Evolutionary conservation across 1,140 invertebrate species (phyloP).

Genomic region (Oedothorax gibbosus): DNA sequence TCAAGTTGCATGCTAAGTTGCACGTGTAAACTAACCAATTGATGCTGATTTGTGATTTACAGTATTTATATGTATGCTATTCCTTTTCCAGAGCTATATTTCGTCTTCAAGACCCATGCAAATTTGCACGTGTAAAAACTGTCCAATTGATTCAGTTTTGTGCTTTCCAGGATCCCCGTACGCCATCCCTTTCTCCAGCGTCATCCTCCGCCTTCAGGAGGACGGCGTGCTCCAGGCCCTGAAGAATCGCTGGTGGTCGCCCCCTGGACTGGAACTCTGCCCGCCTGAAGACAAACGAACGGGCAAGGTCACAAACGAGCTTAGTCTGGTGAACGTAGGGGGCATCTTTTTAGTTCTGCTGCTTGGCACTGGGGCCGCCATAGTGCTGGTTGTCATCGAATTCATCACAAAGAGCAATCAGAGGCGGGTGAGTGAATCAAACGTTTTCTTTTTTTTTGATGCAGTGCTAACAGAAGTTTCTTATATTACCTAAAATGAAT

Average conservation of each 20-base stretch:
- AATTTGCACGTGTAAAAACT: too few relatives aligned
- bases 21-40: too few relatives aligned
- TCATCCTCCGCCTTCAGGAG: slow-evolving; percentile 70
- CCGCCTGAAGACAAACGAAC: slow-evolving; percentile 73
- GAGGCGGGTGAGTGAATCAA: slow-evolving; percentile 16
- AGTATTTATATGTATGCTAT: too few relatives aligned
- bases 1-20: too few relatives aligned
- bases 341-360: slow-evolving; percentile 71
- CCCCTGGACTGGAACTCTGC: slow-evolving; percentile 70
- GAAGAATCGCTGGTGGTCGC: slow-evolving; percentile 71
- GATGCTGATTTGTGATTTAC: too few relatives aligned
- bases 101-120: too few relatives aligned
- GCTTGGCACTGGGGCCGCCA: slow-evolving; percentile 65
- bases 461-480: too few relatives aligned
- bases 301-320: slow-evolving; percentile 63
- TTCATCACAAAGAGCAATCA: slow-evolving; percentile 65
- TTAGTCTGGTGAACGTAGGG: slow-evolving; percentile 69
- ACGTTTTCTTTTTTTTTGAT: too few relatives aligned
- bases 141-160: too few relatives aligned
- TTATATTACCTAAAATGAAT: too few relatives aligned
- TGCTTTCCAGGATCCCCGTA: slow-evolving; percentile 50
- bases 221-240: slow-evolving; percentile 67
- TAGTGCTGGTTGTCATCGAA: slow-evolving; percentile 65
- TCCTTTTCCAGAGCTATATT: too few relatives aligned
- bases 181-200: slow-evolving; percentile 64